These are phyloP conservation scores for Anseranas semipalmata DNA, from an alignment of 2,113 vertebrate species.

Conservation along the genomic window DNA sequence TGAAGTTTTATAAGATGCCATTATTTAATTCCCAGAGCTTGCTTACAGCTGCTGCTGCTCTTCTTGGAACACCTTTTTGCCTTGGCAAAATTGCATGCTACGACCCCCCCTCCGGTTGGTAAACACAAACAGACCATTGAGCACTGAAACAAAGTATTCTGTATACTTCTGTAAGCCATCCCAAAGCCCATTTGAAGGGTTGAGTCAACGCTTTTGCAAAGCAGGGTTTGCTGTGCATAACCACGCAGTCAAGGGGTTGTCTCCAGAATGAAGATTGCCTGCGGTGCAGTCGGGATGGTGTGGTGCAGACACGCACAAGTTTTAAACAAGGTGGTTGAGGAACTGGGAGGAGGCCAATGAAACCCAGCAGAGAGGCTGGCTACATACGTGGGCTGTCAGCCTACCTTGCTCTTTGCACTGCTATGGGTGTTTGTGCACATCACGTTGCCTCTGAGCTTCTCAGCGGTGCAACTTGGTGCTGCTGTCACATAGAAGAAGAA, in stretches of 20 bases:
- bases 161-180: background rate
- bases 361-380: background rate
- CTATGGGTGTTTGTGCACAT: accelerated
- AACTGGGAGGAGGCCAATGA: background rate
- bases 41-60: slow-evolving; percentile 60
- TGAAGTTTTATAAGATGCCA: slow-evolving; percentile 63
- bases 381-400: accelerated
- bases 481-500: accelerated
- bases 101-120: slow-evolving; percentile 10
- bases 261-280: background rate
- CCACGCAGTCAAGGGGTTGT: background rate
- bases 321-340: background rate
- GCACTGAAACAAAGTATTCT: background rate
- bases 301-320: background rate
- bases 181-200: background rate
- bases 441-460: background rate
- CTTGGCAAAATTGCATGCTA: background rate
- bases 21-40: slow-evolving; percentile 53
- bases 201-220: background rate
- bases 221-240: background rate
- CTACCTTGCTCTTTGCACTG: accelerated
- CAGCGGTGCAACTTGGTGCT: background rate
- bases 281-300: accelerated
- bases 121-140: slow-evolving; percentile 61
- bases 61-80: slow-evolving; percentile 52